phyloP scores from a whole-genome alignment of 30 jellyfish, hydroid and myxozoan species.

The Chironex yamaguchii region DNA sequence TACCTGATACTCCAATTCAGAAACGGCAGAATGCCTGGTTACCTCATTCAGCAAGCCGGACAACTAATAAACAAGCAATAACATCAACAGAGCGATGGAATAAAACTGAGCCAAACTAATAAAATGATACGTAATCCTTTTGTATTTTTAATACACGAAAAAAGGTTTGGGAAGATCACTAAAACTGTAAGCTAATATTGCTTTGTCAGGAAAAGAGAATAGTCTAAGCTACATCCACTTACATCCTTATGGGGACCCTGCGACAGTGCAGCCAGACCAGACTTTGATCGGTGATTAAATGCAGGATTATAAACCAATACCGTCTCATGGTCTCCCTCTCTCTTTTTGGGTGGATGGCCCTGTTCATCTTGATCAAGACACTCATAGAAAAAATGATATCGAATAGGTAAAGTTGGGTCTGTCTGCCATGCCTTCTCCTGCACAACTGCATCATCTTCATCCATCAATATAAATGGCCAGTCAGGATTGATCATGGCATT shows the following conservation, averaged over 20 bases:
- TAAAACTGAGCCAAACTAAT: too few species aligned
- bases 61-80: too few species aligned
- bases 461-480: constrained; percentile 86
- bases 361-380: constrained; percentile 84
- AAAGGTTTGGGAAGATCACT: too few species aligned
- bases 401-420: constrained; percentile 78
- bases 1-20: too few species aligned
- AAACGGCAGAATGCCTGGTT: too few species aligned
- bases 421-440: constrained; percentile 70
- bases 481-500: constrained; percentile 85
- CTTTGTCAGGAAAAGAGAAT: too few species aligned
- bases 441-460: constrained; percentile 34
- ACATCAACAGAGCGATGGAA: too few species aligned
- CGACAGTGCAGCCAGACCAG: constrained; percentile 66
- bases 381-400: constrained; percentile 84
- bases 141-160: too few species aligned
- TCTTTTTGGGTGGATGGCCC: constrained; percentile 68
- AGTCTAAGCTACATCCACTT: too few species aligned
- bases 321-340: constrained; percentile 15
- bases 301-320: neutral
- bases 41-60: too few species aligned
- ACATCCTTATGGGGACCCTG: constrained; percentile 78
- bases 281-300: constrained; percentile 59
- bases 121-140: too few species aligned
- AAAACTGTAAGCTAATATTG: too few species aligned